Conservation (phyloP, 2,888 invertebrate species). For the Temnothorax ravouxi region DNA sequence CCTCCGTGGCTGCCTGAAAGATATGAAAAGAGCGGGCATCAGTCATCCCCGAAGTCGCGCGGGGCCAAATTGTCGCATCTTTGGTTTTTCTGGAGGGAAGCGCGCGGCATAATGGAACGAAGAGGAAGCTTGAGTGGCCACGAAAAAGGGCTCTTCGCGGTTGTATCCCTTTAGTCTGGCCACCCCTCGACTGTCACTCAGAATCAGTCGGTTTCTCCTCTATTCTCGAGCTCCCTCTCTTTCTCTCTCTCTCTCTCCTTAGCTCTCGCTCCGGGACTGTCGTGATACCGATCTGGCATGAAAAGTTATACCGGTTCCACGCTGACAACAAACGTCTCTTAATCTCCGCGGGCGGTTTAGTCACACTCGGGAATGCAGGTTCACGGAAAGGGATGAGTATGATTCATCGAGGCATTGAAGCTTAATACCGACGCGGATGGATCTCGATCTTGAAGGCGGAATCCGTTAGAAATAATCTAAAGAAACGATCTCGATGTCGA, state of each 20-base stretch:
- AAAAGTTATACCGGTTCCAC: constrained; percentile 59
- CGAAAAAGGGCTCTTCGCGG: constrained; percentile 63
- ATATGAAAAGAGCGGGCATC: constrained; percentile 65
- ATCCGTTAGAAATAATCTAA: constrained; percentile 44
- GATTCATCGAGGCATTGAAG: constrained; percentile 43
- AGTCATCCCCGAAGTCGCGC: constrained; percentile 52
- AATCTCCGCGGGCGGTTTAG: constrained; percentile 52
- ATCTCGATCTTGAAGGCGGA: constrained; percentile 43
- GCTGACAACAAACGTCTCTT: constrained; percentile 60
- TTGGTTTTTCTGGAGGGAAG: constrained; percentile 54
- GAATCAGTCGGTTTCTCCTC: constrained; percentile 25
- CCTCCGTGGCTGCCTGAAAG: constrained; percentile 38
- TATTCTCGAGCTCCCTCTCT: not conserved
- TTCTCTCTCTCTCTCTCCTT: constrained; percentile 26
- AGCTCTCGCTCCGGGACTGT: constrained; percentile 39
- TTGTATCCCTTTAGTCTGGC: constrained; percentile 51
- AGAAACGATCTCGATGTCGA: constrained; percentile 36
- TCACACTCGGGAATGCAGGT: constrained; percentile 55
- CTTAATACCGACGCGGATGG: constrained; percentile 58
- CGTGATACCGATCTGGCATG: constrained; percentile 65
- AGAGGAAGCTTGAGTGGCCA: constrained; percentile 60
- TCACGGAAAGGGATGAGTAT: constrained; percentile 54
- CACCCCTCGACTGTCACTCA: constrained; percentile 53
- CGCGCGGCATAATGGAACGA: constrained; percentile 66
- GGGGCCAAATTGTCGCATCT: constrained; percentile 69